phyloP scores from a whole-genome alignment of 2,113 vertebrate species.

The Lampris incognitus region DNA sequence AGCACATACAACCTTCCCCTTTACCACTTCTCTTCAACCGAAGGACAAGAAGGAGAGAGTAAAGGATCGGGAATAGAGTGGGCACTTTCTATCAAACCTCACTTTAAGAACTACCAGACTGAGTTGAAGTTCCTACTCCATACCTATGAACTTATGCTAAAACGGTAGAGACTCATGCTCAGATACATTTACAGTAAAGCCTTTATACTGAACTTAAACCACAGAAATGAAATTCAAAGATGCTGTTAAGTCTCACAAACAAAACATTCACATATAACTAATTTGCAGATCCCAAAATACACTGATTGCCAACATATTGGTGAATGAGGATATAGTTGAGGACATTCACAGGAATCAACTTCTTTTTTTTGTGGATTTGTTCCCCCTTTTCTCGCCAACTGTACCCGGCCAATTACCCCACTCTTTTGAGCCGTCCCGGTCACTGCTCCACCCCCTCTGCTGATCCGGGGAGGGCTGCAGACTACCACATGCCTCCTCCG shows the following conservation, averaged over 20 bases:
- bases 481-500: no score
- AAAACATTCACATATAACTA: no score
- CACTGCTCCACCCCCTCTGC: no score
- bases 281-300: no score
- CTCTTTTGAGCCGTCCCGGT: no score
- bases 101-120: background rate
- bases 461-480: no score
- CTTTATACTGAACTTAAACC: conserved; percentile 14
- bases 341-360: no score
- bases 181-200: background rate
- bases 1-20: background rate
- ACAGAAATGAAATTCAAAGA: background rate
- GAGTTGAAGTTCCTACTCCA: background rate
- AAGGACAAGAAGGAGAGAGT: conserved; percentile 23
- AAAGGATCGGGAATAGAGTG: conserved; percentile 14
- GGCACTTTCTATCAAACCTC: background rate
- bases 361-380: no score
- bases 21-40: background rate
- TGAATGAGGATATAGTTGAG: no score
- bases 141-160: background rate
- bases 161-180: background rate
- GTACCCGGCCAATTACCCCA: no score
- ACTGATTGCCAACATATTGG: no score
- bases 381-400: no score
- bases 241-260: background rate